Conservation (phyloP, 2,888 invertebrate genomes). For the Synergus laeviventris region DNA sequence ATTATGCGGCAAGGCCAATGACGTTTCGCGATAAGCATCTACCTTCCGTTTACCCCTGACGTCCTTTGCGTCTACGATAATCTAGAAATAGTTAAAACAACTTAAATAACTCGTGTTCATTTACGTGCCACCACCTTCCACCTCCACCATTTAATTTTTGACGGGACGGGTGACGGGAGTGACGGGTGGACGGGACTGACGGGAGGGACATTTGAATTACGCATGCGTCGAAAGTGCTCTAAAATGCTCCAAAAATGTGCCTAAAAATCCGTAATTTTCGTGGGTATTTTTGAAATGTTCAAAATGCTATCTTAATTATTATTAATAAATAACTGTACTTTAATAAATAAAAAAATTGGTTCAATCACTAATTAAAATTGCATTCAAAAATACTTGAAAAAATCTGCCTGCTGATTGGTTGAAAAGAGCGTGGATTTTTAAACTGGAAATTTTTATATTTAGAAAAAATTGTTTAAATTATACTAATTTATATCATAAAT, state of each 20-base stretch:
- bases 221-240: neutral
- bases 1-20: constrained; percentile 28
- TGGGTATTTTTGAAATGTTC: no score
- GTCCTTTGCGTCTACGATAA: constrained; percentile 23
- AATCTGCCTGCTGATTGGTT: neutral
- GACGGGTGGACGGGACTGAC: neutral
- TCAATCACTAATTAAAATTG: no score
- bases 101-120: neutral
- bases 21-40: constrained; percentile 27
- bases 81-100: constrained; percentile 29
- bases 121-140: constrained; percentile 1
- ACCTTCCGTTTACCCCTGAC: constrained; percentile 9
- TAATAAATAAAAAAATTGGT: no score
- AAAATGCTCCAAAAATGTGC: no score
- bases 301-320: no score
- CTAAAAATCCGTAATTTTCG: no score
- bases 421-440: neutral
- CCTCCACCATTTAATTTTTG: neutral
- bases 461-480: neutral
- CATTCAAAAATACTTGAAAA: no score
- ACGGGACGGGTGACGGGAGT: neutral
- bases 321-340: no score
- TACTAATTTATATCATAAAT: neutral
- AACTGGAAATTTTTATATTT: neutral
- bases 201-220: neutral